Evolutionary conservation across 2,888 invertebrate species (phyloP).

Genomic region (Drosophila kuntzei): DNA sequence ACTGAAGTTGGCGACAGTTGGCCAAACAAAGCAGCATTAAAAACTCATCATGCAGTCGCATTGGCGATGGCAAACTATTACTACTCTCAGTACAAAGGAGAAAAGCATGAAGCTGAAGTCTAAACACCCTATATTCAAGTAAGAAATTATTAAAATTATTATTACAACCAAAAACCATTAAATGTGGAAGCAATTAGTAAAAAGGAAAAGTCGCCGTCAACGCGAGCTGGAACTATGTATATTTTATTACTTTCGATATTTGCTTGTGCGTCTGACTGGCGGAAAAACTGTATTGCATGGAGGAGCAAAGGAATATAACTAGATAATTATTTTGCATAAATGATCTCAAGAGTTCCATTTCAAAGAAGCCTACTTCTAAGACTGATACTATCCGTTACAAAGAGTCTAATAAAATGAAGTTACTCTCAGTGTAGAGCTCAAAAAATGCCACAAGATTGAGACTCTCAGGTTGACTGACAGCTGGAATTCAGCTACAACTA

Average conservation of each 20-base stretch:
- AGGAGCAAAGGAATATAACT: too few species aligned
- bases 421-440: neutral
- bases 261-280: too few species aligned
- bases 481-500: neutral
- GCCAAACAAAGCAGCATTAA: conserved; percentile 64
- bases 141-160: too few species aligned
- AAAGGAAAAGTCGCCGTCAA: too few species aligned
- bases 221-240: too few species aligned
- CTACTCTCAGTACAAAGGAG: neutral
- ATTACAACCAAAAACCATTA: too few species aligned
- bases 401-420: neutral
- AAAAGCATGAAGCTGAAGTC: neutral
- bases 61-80: conserved; percentile 19
- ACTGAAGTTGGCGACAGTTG: conserved; percentile 29
- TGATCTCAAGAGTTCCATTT: too few species aligned
- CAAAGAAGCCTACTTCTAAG: too few species aligned
- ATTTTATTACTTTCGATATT: too few species aligned
- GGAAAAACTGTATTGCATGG: too few species aligned
- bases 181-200: too few species aligned
- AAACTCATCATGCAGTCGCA: conserved; percentile 62
- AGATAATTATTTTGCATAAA: too few species aligned
- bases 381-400: neutral
- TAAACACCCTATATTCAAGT: conserved; percentile 1
- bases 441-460: neutral
- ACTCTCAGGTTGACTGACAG: neutral